phyloP scores from a whole-genome alignment of 2,113 vertebrate species.

The Electrona antarctica region DNA sequence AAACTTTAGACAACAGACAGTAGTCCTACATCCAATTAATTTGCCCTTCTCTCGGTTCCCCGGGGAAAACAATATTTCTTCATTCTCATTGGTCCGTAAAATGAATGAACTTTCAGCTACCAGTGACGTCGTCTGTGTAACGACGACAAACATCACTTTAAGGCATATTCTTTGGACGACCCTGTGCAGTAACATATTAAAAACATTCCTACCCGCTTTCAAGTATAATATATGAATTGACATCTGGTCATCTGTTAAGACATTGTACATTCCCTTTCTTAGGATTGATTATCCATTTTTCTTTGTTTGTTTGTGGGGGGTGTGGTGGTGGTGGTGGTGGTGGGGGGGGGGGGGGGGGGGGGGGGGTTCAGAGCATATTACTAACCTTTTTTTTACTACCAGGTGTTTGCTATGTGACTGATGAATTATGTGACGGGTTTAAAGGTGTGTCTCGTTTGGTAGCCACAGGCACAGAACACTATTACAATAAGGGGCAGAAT shows the following conservation, averaged over 20 bases:
- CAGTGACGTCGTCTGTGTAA: no score
- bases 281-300: conserved; percentile 20
- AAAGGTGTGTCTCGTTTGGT: conserved; percentile 10
- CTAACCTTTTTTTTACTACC: no score
- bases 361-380: no score
- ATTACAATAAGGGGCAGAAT: conserved; percentile 3
- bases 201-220: conserved; percentile 55
- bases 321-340: no score
- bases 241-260: conserved; percentile 35
- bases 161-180: conserved; percentile 75
- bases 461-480: not conserved
- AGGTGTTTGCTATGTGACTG: no score
- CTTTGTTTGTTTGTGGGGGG: conserved; percentile 4
- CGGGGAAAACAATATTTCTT: conserved; percentile 42
- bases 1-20: conserved; percentile 77
- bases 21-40: conserved; percentile 60
- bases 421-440: not conserved
- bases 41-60: conserved; percentile 27
- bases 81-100: conserved; percentile 60
- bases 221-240: conserved; percentile 47
- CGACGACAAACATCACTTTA: conserved; percentile 51
- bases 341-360: not conserved
- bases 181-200: conserved; percentile 70
- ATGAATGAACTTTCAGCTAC: conserved; percentile 26
- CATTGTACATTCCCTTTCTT: conserved; percentile 3